Percentiles rank a stretch among this genome's conserved stretches.
Conservation (phyloP, 1,140 invertebrate genomes). For the Helicorthomorpha holstii region DNA sequence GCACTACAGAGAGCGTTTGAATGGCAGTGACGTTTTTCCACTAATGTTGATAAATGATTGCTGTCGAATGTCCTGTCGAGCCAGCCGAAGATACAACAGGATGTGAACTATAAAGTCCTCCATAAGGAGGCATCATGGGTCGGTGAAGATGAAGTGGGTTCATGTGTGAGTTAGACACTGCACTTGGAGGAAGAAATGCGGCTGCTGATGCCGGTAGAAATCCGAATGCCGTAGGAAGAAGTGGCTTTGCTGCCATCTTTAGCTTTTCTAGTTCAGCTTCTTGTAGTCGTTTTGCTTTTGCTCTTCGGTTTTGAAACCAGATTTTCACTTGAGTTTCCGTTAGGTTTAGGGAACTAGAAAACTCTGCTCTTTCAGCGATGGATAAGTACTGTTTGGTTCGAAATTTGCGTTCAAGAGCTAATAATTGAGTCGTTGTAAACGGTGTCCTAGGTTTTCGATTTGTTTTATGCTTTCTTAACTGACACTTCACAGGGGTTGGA, state of each 20-base stretch:
- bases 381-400: slow-evolving; percentile 88
- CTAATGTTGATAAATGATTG: too few species aligned
- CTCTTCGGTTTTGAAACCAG: slow-evolving; percentile 89
- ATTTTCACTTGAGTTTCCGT: slow-evolving; percentile 94
- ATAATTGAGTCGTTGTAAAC: slow-evolving; percentile 88
- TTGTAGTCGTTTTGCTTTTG: slow-evolving; percentile 84
- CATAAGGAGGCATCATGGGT: slow-evolving; percentile 4
- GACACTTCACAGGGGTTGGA: slow-evolving; percentile 52
- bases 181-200: not conserved
- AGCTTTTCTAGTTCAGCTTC: slow-evolving; percentile 85
- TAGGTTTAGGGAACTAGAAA: slow-evolving; percentile 80
- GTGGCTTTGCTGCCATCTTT: slow-evolving; percentile 40
- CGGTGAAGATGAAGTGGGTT: slow-evolving; percentile 1
- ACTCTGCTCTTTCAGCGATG: slow-evolving; percentile 81
- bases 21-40: too few species aligned
- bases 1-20: too few species aligned
- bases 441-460: slow-evolving; percentile 94
- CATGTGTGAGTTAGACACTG: not conserved
- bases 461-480: slow-evolving; percentile 83
- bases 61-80: too few species aligned
- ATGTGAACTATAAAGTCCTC: slow-evolving; percentile 2
- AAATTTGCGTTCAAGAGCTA: slow-evolving; percentile 91
- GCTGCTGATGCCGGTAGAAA: slow-evolving; percentile 13
- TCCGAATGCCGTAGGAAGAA: slow-evolving; percentile 24
- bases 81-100: not conserved